Base-by-base conservation (phyloP, 2,797 vertebrate species). In the Alca torda region DNA sequence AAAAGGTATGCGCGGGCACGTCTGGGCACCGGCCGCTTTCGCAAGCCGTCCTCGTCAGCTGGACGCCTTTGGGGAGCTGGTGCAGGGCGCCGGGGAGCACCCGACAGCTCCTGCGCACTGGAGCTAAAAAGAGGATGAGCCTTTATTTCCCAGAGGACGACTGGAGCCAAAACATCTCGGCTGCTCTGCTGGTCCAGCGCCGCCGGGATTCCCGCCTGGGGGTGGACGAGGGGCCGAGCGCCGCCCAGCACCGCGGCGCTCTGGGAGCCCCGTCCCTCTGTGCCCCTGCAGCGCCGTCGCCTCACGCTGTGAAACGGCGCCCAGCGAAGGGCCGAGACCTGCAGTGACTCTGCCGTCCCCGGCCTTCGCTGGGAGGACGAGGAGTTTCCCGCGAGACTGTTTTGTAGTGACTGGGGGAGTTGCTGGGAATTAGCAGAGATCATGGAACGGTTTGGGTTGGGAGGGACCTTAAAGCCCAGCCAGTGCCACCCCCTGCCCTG, bases 261-360 rank as follows among this genome's bases (percentile, higher is more conserved):
- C 60, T 2, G 4, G 7, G 17, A 33, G 21, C 46, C 54, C 26
- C 0, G 0, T 57, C 60, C 26, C 51, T 20, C 76, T 13, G 20
- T 17, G 35, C 6, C 3, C 5, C 21, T 2, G 1, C 84, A 18
- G 41, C 3, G 1, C 1, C 1, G 1, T 2, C 6, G 0, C 8
- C 51, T 13, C 17, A 2, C 0, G 2, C 25, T 13, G 30, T 2
- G 13, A 6, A 5, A 35, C 30, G 26, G 72, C 5, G 0, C 17
- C 31, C 17, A 37, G 45, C 7, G 63, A 31, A 51, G 10, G 53
- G 11, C 37, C 45, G 17, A 30, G 37, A 43, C 13, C 43, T 8
- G 21, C 37, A 8, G 37, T 9, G 4, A 7, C 13, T 35, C 33
- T 18, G 28, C 37, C 5, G 2, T 9, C 33, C 46, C 16, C 14